Evolutionary conservation across 2,113 vertebrate species (phyloP).

Genomic region (Strigops habroptila): DNA sequence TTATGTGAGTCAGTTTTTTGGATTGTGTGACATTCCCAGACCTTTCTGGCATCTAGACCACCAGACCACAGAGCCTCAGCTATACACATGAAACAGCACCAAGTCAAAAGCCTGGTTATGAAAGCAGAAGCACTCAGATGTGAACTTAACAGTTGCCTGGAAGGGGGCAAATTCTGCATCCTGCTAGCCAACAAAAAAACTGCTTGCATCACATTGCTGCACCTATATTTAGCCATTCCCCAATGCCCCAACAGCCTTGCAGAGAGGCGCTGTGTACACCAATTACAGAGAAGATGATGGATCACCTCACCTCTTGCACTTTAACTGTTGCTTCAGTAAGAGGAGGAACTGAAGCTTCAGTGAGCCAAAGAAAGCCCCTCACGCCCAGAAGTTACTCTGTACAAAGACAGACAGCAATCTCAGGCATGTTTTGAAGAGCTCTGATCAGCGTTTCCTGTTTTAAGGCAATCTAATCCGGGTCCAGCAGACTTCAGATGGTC

Average conservation of each 20-base stretch:
- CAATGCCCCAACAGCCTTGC: too few relatives aligned
- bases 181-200: not conserved
- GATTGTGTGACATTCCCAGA: not conserved
- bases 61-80: not conserved
- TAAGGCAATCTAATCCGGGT: too few relatives aligned
- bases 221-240: too few relatives aligned
- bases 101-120: not conserved
- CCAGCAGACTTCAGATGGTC: too few relatives aligned
- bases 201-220: too few relatives aligned
- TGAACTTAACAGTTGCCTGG: not conserved
- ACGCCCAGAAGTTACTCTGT: not conserved
- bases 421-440: too few relatives aligned
- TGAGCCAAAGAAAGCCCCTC: not conserved
- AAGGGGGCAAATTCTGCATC: not conserved
- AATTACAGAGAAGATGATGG: too few relatives aligned
- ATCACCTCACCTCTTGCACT: not conserved
- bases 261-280: too few relatives aligned
- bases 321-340: not conserved
- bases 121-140: not conserved
- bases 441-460: too few relatives aligned
- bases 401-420: too few relatives aligned
- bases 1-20: not conserved
- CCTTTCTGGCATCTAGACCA: not conserved
- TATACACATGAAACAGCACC: not conserved
- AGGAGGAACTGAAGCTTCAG: not conserved